phyloP scores from a whole-genome alignment of 2,113 vertebrate genomes.

The Enhydra lutris region DNA sequence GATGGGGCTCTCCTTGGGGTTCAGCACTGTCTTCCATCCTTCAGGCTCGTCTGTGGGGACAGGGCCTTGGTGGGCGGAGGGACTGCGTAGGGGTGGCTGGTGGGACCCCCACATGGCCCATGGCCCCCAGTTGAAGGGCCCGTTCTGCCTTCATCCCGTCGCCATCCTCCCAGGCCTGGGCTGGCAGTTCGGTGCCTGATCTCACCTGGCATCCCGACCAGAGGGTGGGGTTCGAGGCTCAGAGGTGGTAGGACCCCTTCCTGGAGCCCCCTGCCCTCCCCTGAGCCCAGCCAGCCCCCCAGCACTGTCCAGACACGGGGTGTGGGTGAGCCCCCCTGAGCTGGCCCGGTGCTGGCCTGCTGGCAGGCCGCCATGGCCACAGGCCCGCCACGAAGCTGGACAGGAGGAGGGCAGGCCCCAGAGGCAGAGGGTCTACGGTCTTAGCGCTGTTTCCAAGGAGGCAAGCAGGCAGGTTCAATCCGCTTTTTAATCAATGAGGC shows the following conservation, averaged over 20 bases:
- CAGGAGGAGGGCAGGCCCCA: not conserved
- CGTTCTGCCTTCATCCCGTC: not conserved
- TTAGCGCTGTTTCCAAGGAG: not conserved
- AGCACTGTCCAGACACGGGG: not conserved
- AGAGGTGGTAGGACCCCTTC: not conserved
- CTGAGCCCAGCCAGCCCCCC: not conserved
- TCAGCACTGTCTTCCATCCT: too few species aligned
- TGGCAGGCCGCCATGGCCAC: rapidly evolving
- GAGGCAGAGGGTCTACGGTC: not conserved
- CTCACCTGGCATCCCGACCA: not conserved
- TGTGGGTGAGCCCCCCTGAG: rapidly evolving
- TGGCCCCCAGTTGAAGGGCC: not conserved
- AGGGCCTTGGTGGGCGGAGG: rapidly evolving
- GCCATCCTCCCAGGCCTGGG: too few species aligned
- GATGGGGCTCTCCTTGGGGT: not conserved
- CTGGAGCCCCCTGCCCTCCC: not conserved
- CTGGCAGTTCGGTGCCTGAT: not conserved
- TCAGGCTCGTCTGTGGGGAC: not conserved
- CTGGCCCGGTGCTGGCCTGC: not conserved
- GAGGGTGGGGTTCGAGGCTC: not conserved
- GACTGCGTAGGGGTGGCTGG: not conserved
- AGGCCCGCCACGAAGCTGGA: rapidly evolving
- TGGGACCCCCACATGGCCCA: not conserved
- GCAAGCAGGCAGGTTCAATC: not conserved
- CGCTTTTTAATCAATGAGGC: not conserved